Evolutionary conservation across 23 tunicate genomes (phyloP).

Genomic region (Corella eumyota): DNA sequence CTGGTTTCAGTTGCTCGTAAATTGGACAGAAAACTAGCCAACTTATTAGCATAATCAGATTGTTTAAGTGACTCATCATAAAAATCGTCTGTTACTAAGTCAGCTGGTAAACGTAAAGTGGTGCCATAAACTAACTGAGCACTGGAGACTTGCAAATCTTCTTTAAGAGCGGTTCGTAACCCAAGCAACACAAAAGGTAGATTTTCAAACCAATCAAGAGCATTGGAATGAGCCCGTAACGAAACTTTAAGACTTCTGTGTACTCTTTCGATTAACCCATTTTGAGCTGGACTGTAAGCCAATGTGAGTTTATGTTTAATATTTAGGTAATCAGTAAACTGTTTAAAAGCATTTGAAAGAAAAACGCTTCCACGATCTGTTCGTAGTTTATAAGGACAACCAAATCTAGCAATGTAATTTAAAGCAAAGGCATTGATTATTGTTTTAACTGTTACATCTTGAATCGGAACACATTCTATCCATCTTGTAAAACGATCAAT

Average conservation of each 20-base stretch:
- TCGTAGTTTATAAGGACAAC: neutral
- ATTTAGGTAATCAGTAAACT: conserved; percentile 1
- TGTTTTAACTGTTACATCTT: neutral
- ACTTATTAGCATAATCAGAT: neutral
- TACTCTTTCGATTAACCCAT: conserved; percentile 14
- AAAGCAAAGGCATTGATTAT: neutral
- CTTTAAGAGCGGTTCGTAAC: neutral
- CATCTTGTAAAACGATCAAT: conserved; percentile 10
- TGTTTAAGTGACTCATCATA: neutral
- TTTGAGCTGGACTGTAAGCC: conserved; percentile 1
- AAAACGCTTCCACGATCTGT: conserved; percentile 11
- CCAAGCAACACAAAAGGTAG: conserved; percentile 14
- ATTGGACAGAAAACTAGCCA: neutral
- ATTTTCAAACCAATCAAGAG: conserved; percentile 7
- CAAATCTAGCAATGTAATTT: conserved; percentile 2
- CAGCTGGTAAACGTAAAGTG: conserved; percentile 8
- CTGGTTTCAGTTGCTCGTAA: neutral
- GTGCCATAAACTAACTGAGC: conserved; percentile 6
- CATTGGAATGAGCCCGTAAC: conserved; percentile 2
- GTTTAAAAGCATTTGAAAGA: conserved; percentile 4
- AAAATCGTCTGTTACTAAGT: neutral
- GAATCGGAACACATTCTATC: neutral
- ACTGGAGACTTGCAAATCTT: no score
- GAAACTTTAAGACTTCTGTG: conserved; percentile 14
- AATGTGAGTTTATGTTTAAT: neutral